These are phyloP conservation scores for Halocynthia aurantium DNA, from an alignment of 23 tunicate species.

Conservation along the genomic window DNA sequence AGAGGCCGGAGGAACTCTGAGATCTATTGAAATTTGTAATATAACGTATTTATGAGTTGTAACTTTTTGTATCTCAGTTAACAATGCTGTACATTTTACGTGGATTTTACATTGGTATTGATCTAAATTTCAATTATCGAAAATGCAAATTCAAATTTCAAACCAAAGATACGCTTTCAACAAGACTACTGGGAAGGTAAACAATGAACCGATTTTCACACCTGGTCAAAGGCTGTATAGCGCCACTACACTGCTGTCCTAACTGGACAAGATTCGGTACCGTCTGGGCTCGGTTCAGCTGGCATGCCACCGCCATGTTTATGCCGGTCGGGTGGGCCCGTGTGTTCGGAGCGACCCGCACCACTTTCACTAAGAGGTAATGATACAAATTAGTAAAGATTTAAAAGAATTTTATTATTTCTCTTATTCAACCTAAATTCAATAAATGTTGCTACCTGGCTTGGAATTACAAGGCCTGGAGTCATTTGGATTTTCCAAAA, in stretches of 20 bases:
- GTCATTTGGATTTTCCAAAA: conserved; percentile 55
- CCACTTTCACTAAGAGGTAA: not conserved
- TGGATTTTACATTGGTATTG: too few relatives aligned
- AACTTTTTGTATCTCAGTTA: too few relatives aligned
- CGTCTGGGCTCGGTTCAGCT: conserved; percentile 66
- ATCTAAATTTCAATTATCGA: too few relatives aligned
- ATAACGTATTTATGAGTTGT: not conserved
- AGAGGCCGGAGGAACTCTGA: conserved; percentile 29
- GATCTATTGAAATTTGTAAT: conserved; percentile 8
- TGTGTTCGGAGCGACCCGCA: not conserved
- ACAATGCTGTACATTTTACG: too few relatives aligned
- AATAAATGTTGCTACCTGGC: not conserved
- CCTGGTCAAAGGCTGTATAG: not conserved
- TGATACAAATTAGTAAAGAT: not conserved
- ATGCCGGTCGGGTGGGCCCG: not conserved
- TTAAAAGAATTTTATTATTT: not conserved
- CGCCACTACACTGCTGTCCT: conserved; percentile 18
- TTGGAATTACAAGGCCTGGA: conserved; percentile 13
- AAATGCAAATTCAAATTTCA: too few relatives aligned
- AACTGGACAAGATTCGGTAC: conserved; percentile 49
- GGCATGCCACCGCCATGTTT: not conserved
- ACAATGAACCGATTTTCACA: too few relatives aligned
- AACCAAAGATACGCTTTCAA: too few relatives aligned
- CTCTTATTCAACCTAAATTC: not conserved
- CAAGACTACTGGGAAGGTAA: too few relatives aligned